phyloP scores from a whole-genome alignment of 2,888 invertebrate genomes.

The Onchidella celtica region DNA sequence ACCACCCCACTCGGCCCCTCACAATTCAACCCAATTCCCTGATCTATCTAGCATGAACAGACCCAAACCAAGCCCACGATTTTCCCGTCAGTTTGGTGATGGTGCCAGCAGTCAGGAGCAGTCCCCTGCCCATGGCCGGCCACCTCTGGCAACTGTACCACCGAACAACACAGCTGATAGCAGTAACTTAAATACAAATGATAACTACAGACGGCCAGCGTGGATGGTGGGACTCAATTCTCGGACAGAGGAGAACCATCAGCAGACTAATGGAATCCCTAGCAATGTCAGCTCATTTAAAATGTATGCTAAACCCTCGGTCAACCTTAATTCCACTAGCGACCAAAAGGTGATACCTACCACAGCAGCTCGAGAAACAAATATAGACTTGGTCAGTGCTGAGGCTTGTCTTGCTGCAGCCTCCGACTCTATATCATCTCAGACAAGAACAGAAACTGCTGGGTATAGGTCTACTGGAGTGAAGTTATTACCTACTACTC shows the following conservation, averaged over 20 bases:
- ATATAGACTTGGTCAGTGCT: slow-evolving; percentile 54
- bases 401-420: slow-evolving; percentile 55
- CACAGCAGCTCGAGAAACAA: slow-evolving; percentile 48
- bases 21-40: slow-evolving; percentile 32
- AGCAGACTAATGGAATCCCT: slow-evolving; percentile 36
- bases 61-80: slow-evolving; percentile 74
- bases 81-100: slow-evolving; percentile 70
- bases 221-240: slow-evolving; percentile 47
- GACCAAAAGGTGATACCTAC: slow-evolving; percentile 18
- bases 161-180: slow-evolving; percentile 31
- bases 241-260: slow-evolving; percentile 12
- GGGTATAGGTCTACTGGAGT: slow-evolving; percentile 38
- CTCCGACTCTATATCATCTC: slow-evolving; percentile 48
- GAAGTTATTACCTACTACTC: slow-evolving; percentile 23
- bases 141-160: slow-evolving; percentile 4
- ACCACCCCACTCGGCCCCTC: slow-evolving; percentile 44
- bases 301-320: slow-evolving; percentile 55
- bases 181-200: not conserved
- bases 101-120: slow-evolving; percentile 25
- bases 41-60: slow-evolving; percentile 49
- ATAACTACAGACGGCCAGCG: slow-evolving; percentile 36
- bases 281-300: slow-evolving; percentile 59
- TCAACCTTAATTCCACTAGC: slow-evolving; percentile 17
- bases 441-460: slow-evolving; percentile 3
- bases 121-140: not conserved